Evolutionary conservation across 2,888 invertebrate species (phyloP).

Genomic region (Eupithecia subumbrata): DNA sequence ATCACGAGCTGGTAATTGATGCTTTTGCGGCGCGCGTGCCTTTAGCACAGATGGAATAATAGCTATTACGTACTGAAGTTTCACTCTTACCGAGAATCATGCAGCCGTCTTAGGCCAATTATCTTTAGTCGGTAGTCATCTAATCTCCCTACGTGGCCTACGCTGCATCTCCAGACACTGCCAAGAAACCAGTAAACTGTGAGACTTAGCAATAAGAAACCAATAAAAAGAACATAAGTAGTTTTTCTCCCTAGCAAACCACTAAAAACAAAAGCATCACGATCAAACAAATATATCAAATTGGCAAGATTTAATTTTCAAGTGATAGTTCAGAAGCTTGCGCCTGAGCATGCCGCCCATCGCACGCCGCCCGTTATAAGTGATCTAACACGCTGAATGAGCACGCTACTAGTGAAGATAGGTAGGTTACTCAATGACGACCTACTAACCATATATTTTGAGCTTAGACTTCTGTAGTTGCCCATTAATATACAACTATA

Average conservation of each 20-base stretch:
- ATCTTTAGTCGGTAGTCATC: slow-evolving; percentile 6
- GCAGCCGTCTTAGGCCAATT: neutral
- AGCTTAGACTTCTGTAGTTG: neutral
- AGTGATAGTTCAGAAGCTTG: slow-evolving; percentile 41
- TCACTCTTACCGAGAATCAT: slow-evolving; percentile 20
- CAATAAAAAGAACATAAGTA: neutral
- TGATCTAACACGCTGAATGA: slow-evolving; percentile 58
- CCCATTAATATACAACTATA: no score
- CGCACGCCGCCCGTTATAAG: slow-evolving; percentile 58
- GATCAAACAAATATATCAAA: no score
- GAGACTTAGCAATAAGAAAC: neutral
- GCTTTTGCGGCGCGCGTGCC: slow-evolving; percentile 73
- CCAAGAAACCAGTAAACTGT: neutral
- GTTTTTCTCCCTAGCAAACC: neutral
- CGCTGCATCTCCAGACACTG: neutral
- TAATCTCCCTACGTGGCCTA: neutral
- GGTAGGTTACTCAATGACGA: slow-evolving; percentile 39
- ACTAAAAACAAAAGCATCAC: neutral
- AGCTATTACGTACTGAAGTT: slow-evolving; percentile 5
- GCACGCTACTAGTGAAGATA: slow-evolving; percentile 49
- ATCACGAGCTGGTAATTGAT: slow-evolving; percentile 82
- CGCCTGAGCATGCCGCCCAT: slow-evolving; percentile 51
- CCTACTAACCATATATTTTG: slow-evolving; percentile 33
- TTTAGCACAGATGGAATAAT: slow-evolving; percentile 32
- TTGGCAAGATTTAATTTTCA: neutral